These are phyloP conservation scores for Ispidina picta DNA, from an alignment of 2,797 vertebrate species.

Conservation along the genomic window DNA sequence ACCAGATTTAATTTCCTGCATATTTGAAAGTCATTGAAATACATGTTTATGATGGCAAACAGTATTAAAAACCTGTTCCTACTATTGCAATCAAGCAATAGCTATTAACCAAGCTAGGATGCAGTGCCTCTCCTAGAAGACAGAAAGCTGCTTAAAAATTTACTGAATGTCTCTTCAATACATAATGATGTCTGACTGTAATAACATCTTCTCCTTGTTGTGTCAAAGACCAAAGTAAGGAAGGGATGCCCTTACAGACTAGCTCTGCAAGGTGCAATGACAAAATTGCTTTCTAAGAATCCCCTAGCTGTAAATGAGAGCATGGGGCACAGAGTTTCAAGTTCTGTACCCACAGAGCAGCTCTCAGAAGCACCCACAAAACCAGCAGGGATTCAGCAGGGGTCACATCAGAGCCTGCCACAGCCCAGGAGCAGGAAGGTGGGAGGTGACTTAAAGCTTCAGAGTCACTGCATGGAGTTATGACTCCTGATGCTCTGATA, in stretches of 20 bases:
- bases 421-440: background rate
- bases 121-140: background rate
- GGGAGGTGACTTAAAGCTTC: background rate
- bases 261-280: background rate
- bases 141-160: background rate
- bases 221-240: background rate
- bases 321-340: background rate
- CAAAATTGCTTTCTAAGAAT: background rate
- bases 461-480: background rate
- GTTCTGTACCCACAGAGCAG: fast-evolving
- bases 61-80: background rate
- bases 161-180: background rate
- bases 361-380: background rate
- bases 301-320: background rate
- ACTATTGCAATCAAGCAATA: background rate
- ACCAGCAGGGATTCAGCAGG: background rate
- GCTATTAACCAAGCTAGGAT: background rate
- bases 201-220: background rate
- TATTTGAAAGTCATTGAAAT: background rate
- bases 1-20: background rate
- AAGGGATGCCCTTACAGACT: background rate
- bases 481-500: background rate
- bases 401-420: background rate
- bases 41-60: background rate
- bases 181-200: background rate